phyloP scores from a whole-genome alignment of 2,797 vertebrate species.

The Chloroceryle amazona region DNA sequence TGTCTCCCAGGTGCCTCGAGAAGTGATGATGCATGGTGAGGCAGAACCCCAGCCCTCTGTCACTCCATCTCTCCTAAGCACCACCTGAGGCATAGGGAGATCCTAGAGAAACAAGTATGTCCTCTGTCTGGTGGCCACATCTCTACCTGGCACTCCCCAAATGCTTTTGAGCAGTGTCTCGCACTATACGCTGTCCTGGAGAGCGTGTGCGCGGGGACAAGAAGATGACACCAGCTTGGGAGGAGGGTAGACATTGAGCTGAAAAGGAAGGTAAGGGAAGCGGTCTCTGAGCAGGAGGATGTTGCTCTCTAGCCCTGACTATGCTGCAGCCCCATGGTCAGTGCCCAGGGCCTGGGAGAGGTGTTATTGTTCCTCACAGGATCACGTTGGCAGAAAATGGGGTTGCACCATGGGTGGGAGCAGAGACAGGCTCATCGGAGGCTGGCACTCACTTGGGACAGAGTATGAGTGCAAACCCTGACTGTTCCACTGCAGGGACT shows the following conservation, averaged over 20 bases:
- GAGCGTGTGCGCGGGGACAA: accelerated
- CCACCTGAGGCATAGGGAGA: not conserved
- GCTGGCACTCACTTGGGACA: not conserved
- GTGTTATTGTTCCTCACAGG: accelerated
- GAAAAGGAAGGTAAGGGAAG: not conserved
- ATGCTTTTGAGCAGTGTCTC: not conserved
- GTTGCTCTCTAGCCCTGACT: not conserved
- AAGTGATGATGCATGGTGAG: accelerated
- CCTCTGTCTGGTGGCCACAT: not conserved
- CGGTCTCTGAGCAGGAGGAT: not conserved
- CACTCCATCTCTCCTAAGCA: not conserved
- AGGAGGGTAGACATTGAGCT: accelerated
- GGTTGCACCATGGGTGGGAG: accelerated
- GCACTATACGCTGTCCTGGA: not conserved
- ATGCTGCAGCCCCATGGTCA: not conserved
- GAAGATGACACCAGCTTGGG: not conserved
- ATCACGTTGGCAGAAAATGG: not conserved
- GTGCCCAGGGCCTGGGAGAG: accelerated
- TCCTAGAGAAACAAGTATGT: not conserved
- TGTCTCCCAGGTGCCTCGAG: not conserved
- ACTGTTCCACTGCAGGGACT: accelerated
- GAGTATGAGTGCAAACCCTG: not conserved
- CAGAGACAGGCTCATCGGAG: accelerated
- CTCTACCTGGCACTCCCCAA: not conserved
- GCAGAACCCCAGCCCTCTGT: not conserved